Evolutionary conservation across 2,113 vertebrate species (phyloP), one percentile per base, ranked within the genome.

Genomic region (Hypanus sabinus): DNA sequence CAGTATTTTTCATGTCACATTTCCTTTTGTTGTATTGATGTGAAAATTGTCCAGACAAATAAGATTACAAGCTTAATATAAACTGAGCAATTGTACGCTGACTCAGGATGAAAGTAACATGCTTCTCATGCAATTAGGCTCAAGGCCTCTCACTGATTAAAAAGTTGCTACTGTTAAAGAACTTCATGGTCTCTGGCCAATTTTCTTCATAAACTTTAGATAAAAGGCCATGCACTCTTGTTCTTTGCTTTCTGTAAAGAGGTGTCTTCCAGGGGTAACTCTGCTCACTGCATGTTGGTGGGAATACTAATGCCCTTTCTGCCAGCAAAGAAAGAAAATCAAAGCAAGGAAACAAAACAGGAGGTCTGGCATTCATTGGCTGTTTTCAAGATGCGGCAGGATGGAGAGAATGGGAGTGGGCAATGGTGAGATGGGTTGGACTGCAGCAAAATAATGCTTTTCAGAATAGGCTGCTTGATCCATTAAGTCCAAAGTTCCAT

Each of bases 131-230:
- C 62, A 92, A 71, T 73, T 92, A 92, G n/a, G 18, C n/a, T 71
- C 90, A 92, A 92, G 90, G 90, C 71, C 38, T 71, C 20, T 71
- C 90, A 92, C 90, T 92, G 90, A 92, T 92, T 88, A 92, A 92
- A 92, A 36, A 36, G 16, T 33, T 70, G 90, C 62, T 92, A 70
- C 14, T 8, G 22, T 92, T 65, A 71, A 92, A 92, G 65, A 71
- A 71, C 83, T 92, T 92, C 90, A 92, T 38, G 65, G 90, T 22
- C 27, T 12, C 55, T n/a, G 83, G 60, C 60, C 60, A n/a, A 55
- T 16, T 88, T 88, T n/a, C 27, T 62, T 62, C 60, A 0, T n/a
- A 88, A 87, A 88, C 30, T 62, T 62, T 12, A 88, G 83, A 88
- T 88, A 88, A 88, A 88, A 88, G 12, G 83, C 27, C 0, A 10